A percentile compares a stretch with the other conserved stretches of the same genome.
phyloP scores from a whole-genome alignment of 2,113 vertebrate species.

The Phylloscopus trochilus region DNA sequence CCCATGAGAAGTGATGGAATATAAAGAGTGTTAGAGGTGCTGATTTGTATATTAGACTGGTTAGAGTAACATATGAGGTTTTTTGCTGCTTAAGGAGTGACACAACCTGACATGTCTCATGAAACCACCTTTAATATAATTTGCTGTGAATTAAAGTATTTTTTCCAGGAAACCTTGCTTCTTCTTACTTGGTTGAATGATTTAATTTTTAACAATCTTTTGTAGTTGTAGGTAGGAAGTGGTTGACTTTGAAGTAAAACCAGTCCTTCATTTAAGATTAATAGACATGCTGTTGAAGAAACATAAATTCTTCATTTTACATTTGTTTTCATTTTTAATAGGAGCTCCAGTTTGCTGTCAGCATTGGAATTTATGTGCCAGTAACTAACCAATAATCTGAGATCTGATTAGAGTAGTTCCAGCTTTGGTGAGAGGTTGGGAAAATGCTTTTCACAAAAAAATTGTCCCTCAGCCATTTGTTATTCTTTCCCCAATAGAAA shows the following conservation, averaged over 20 bases:
- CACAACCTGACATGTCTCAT: not conserved
- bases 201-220: not conserved
- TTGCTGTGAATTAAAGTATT: not conserved
- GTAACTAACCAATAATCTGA: not conserved
- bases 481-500: not conserved
- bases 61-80: accelerated
- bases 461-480: not conserved
- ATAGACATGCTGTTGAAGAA: not conserved
- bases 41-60: not conserved
- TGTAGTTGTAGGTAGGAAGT: not conserved
- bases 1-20: not conserved
- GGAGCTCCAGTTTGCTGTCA: not conserved
- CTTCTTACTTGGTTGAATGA: not conserved
- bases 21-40: not conserved
- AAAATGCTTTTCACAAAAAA: not conserved
- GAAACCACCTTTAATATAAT: not conserved
- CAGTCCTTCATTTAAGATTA: not conserved
- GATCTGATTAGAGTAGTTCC: not conserved
- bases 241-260: not conserved
- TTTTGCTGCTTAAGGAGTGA: not conserved
- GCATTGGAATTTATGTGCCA: not conserved
- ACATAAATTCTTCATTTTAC: not conserved
- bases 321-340: not conserved
- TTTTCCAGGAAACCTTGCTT: not conserved
- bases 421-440: not conserved